These are phyloP conservation scores for Sarotherodon lohbergeri DNA, from an alignment of 2,113 vertebrate species.

Conservation along the genomic window DNA sequence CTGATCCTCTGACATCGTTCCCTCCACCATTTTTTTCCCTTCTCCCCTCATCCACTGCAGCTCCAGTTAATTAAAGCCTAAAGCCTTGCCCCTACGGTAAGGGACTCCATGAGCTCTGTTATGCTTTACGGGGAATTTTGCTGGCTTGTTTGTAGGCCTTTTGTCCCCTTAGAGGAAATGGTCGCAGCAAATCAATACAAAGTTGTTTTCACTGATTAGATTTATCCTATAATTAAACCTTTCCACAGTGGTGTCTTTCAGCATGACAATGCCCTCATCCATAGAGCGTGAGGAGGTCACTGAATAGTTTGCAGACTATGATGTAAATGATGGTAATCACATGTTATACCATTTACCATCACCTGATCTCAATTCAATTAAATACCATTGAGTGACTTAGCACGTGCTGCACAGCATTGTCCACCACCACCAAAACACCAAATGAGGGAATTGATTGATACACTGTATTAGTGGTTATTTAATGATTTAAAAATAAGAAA, in stretches of 20 bases:
- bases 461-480: neutral
- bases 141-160: neutral
- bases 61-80: neutral
- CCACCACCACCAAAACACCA: neutral
- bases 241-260: neutral
- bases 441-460: neutral
- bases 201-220: neutral
- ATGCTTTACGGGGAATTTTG: neutral
- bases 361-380: neutral
- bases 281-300: neutral
- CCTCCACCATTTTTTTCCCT: neutral
- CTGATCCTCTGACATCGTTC: conserved; percentile 26
- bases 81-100: neutral
- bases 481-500: neutral
- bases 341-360: neutral
- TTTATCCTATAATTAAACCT: neutral
- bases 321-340: neutral
- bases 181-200: neutral
- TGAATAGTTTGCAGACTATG: neutral
- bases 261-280: neutral
- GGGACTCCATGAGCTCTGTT: neutral
- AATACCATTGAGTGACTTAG: neutral
- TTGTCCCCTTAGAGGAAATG: neutral
- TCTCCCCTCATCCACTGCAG: neutral
- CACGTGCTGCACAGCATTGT: neutral